A percentile compares a stretch with the other conserved stretches of the same genome.
Evolutionary conservation across 2,797 vertebrate species (phyloP).

Genomic region (Poeciliopsis gracilis): DNA sequence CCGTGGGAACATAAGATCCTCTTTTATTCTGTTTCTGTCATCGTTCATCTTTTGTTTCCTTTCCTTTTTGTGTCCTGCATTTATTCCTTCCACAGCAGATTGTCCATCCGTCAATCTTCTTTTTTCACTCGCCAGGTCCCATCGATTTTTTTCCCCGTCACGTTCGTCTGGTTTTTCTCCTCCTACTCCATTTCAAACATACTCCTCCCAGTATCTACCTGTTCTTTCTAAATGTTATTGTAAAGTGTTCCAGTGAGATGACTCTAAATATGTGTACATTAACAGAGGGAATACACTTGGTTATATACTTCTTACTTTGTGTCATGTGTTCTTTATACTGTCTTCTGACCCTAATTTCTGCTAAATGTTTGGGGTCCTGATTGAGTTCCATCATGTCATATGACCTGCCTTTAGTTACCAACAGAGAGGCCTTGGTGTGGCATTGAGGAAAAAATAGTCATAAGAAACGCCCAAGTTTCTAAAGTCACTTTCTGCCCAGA

Average conservation of each 20-base stretch:
- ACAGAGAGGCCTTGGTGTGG: not conserved
- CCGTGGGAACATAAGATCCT: conserved; percentile 27
- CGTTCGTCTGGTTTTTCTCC: conserved; percentile 61
- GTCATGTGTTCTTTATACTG: conserved; percentile 70
- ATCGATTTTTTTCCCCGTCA: conserved; percentile 40
- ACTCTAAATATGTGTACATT: conserved; percentile 90
- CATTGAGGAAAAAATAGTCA: not conserved
- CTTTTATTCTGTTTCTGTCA: conserved; percentile 46
- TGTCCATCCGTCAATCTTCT: conserved; percentile 46
- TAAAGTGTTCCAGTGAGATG: conserved; percentile 89
- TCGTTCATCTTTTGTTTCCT: conserved; percentile 29
- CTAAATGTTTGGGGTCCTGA: not conserved
- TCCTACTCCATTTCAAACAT: conserved; percentile 63
- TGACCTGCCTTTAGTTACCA: not conserved
- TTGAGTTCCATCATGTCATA: too few species aligned
- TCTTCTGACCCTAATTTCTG: not conserved
- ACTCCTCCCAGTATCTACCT: conserved; percentile 81
- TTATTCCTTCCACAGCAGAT: conserved; percentile 57
- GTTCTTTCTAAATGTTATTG: conserved; percentile 91
- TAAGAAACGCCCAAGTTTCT: not conserved
- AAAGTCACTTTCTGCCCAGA: not conserved
- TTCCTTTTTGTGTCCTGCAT: conserved; percentile 42
- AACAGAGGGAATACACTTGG: conserved; percentile 90
- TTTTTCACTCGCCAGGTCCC: conserved; percentile 47
- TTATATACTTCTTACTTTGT: conserved; percentile 87